A percentile compares a stretch with the other conserved stretches of the same genome.
Conservation (phyloP, 2,113 vertebrate species). For the Falco punctatus region DNA sequence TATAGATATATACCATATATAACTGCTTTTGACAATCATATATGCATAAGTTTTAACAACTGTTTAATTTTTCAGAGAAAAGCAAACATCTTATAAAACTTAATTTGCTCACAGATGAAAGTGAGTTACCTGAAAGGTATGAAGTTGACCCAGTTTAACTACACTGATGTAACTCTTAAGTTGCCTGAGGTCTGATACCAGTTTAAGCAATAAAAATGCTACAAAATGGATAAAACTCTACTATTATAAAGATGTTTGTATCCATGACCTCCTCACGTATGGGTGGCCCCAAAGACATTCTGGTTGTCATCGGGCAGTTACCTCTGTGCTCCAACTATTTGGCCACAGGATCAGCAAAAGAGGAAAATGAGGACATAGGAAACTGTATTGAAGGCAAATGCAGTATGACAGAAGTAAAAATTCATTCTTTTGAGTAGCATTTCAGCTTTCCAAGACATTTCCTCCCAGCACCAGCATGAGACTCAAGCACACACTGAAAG, state of each 20-base stretch:
- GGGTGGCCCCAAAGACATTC: neutral
- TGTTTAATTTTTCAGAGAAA: neutral
- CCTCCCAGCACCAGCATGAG: rapidly evolving
- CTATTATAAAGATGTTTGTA: neutral
- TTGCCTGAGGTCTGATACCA: neutral
- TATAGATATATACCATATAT: neutral
- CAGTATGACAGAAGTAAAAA: neutral
- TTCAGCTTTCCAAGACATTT: neutral
- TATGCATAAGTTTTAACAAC: neutral
- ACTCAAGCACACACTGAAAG: neutral
- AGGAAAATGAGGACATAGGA: neutral
- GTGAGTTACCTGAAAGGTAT: neutral
- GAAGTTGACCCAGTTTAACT: neutral
- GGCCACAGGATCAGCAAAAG: neutral
- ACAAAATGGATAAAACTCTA: neutral
- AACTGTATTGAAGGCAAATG: neutral
- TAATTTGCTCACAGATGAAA: neutral
- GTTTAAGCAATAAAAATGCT: neutral
- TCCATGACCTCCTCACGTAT: rapidly evolving
- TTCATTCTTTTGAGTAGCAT: neutral
- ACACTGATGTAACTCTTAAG: neutral
- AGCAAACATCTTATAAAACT: neutral
- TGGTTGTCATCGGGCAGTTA: neutral
- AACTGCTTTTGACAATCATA: neutral
- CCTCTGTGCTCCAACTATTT: neutral